Percentiles rank a stretch among this genome's conserved stretches.
Evolutionary conservation across 1,140 invertebrate genomes (phyloP).

Genomic region (Hyphantria cunea): DNA sequence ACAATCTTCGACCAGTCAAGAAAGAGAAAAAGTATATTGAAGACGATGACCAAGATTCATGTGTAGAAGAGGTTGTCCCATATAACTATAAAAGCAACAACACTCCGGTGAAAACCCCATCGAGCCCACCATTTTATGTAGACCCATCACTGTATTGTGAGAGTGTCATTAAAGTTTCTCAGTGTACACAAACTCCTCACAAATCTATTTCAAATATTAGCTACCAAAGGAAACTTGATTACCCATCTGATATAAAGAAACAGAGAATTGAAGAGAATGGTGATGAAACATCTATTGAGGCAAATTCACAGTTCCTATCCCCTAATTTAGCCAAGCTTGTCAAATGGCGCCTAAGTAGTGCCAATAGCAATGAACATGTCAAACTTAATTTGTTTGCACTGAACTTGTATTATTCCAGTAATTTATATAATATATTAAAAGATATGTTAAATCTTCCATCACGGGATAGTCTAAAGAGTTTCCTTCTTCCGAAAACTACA

Average conservation of each 20-base stretch:
- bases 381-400: conserved; percentile 27
- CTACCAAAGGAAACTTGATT: background rate
- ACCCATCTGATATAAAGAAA: background rate
- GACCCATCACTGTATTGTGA: conserved; percentile 16
- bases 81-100: background rate
- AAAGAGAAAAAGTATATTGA: background rate
- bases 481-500: conserved; percentile 22
- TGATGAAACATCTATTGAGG: conserved; percentile 9
- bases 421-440: conserved; percentile 24
- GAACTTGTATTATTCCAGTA: conserved; percentile 28
- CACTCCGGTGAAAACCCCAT: background rate
- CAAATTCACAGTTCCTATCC: conserved; percentile 19
- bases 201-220: background rate
- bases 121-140: background rate
- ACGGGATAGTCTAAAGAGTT: conserved; percentile 15
- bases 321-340: conserved; percentile 15
- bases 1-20: background rate
- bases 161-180: conserved; percentile 25
- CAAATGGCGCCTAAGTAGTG: conserved; percentile 17
- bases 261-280: background rate
- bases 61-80: background rate
- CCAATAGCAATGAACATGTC: conserved; percentile 1
- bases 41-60: background rate
- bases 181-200: conserved; percentile 11
- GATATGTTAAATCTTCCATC: conserved; percentile 28